Conservation (phyloP, 2,113 vertebrate species). For the Bubalus kerabau region DNA sequence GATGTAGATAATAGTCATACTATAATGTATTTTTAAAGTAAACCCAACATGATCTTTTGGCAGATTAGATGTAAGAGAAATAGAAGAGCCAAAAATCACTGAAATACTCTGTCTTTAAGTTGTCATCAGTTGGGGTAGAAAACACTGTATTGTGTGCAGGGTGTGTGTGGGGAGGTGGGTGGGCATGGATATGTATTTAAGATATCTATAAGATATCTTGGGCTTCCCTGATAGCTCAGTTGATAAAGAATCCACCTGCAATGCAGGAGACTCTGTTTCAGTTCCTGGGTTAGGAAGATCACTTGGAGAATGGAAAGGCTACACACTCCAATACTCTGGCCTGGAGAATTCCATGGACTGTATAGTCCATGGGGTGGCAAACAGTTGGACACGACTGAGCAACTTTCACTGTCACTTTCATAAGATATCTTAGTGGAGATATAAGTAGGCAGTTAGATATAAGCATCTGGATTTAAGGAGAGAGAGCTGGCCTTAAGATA, state of each 20-base stretch:
- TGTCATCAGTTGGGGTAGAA: not conserved
- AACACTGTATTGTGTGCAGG: not conserved
- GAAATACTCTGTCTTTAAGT: not conserved
- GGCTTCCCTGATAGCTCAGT: not conserved
- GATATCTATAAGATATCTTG: not conserved
- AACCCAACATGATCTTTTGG: not conserved
- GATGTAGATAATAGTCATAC: not conserved
- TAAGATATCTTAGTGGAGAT: not conserved
- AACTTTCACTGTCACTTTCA: not conserved
- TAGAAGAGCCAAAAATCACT: not conserved
- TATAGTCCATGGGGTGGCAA: not conserved
- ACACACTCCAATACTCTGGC: not conserved
- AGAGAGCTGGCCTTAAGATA: not conserved
- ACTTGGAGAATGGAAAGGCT: not conserved
- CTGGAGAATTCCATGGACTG: not conserved
- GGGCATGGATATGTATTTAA: not conserved
- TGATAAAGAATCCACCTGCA: not conserved
- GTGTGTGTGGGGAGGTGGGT: not conserved
- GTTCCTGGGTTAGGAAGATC: not conserved
- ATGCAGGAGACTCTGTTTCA: not conserved
- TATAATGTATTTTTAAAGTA: not conserved
- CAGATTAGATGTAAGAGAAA: not conserved
- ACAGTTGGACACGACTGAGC: rapidly evolving
- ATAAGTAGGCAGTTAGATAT: not conserved
- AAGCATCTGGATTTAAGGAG: not conserved